Evolutionary conservation across 2,113 vertebrate species (phyloP).

Genomic region (Lethenteron reissneri): DNA sequence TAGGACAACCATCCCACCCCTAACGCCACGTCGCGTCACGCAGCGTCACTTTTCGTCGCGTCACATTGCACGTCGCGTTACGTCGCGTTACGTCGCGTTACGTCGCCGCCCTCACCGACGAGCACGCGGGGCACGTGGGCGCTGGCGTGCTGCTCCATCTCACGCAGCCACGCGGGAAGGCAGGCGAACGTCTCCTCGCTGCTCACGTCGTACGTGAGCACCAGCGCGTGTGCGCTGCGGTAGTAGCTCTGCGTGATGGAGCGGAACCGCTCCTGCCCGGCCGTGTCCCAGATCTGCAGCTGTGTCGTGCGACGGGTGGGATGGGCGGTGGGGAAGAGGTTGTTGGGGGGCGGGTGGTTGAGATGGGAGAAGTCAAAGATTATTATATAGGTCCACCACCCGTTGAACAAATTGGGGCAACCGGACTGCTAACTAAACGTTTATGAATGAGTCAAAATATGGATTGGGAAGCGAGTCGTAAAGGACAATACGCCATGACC

Average conservation of each 20-base stretch:
- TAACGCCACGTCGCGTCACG: constrained; percentile 8
- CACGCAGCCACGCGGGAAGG: constrained; percentile 88
- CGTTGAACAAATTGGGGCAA: too few relatives aligned
- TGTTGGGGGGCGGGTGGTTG: too few relatives aligned
- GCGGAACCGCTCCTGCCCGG: constrained; percentile 85
- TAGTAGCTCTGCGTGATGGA: constrained; percentile 99
- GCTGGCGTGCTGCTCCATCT: constrained; percentile 96
- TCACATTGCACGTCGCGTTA: background rate
- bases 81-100: accelerated
- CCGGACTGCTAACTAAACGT: too few relatives aligned
- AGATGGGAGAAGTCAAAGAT: too few relatives aligned
- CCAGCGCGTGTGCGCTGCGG: constrained; percentile 85
- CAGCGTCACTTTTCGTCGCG: constrained; percentile 7
- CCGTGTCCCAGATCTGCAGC: constrained; percentile 99
- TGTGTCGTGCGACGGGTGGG: constrained; percentile 14
- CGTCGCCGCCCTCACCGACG: constrained; percentile 43
- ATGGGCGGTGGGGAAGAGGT: background rate
- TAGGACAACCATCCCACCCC: background rate
- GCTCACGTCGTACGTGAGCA: constrained; percentile 94
- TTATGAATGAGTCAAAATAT: too few relatives aligned
- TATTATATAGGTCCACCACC: too few relatives aligned
- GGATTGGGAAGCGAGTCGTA: too few relatives aligned
- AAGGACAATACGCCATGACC: too few relatives aligned
- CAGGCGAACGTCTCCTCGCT: constrained; percentile 96
- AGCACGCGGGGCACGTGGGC: constrained; percentile 92